Evolutionary conservation across 2,888 invertebrate species (phyloP).

Genomic region (Brachyopa scutellaris): DNA sequence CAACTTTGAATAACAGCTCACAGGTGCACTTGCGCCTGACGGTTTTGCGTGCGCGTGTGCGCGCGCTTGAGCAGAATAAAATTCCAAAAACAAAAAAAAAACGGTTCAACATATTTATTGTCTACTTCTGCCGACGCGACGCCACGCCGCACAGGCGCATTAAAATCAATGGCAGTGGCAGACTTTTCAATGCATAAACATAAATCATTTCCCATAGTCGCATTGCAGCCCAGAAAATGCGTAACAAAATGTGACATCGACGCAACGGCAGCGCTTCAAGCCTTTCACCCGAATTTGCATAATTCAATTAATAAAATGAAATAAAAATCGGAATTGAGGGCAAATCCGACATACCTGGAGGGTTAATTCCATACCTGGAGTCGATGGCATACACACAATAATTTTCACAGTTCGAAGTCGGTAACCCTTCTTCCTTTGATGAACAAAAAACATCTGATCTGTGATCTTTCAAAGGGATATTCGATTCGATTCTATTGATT

Average conservation of each 20-base stretch:
- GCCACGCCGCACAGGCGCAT: neutral
- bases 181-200: conserved; percentile 45
- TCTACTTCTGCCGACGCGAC: conserved; percentile 7
- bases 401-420: conserved; percentile 47
- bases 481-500: conserved; percentile 59
- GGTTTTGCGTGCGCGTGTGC: too few species aligned
- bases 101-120: conserved; percentile 4
- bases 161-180: conserved; percentile 16
- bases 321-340: conserved; percentile 40
- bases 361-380: conserved; percentile 67
- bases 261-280: conserved; percentile 20
- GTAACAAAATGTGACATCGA: conserved; percentile 38
- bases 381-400: conserved; percentile 50
- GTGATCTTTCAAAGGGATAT: conserved; percentile 53
- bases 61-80: too few species aligned
- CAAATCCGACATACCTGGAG: conserved; percentile 63
- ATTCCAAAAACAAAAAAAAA: too few species aligned
- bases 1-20: conserved; percentile 7
- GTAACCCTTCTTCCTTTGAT: neutral
- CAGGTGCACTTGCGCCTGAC: conserved; percentile 45
- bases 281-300: conserved; percentile 72
- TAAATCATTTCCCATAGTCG: conserved; percentile 69
- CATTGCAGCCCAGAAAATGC: conserved; percentile 32
- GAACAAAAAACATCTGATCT: conserved; percentile 12
- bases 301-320: conserved; percentile 69